Percentiles rank a stretch among this genome's conserved stretches.
Evolutionary conservation across 2,113 vertebrate genomes (phyloP).

Genomic region (Pterophyllum scalare): DNA sequence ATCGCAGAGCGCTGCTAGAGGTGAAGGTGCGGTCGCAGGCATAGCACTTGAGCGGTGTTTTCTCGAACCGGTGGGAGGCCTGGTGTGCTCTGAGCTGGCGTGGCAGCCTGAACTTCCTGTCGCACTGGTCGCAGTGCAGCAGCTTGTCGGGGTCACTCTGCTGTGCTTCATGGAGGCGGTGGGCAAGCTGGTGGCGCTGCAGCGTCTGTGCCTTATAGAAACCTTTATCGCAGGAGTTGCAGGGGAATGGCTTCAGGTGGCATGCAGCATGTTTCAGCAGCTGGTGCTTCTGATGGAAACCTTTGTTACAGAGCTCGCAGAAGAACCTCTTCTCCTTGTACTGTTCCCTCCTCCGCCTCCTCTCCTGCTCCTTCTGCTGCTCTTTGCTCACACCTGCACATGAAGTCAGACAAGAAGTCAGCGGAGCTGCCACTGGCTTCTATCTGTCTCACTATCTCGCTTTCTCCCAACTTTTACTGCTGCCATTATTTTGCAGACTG

Average conservation of each 20-base stretch:
- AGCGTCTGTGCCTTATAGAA: slow-evolving; percentile 65
- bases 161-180: slow-evolving; percentile 57
- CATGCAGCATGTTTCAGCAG: slow-evolving; percentile 61
- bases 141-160: slow-evolving; percentile 60
- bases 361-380: slow-evolving; percentile 57
- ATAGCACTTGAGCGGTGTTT: slow-evolving; percentile 41
- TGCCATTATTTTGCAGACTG: no score
- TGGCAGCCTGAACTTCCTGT: slow-evolving; percentile 53
- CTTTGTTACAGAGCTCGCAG: slow-evolving; percentile 70
- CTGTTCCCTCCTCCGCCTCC: slow-evolving; percentile 58
- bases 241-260: slow-evolving; percentile 72
- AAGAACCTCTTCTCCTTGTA: slow-evolving; percentile 75
- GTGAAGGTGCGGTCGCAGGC: slow-evolving; percentile 61
- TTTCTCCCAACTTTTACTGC: no score
- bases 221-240: slow-evolving; percentile 68
- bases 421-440: no score
- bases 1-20: slow-evolving; percentile 46
- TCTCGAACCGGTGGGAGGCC: slow-evolving; percentile 42
- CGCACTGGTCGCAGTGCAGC: slow-evolving; percentile 62
- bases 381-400: slow-evolving; percentile 40
- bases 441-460: no score
- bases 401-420: background rate
- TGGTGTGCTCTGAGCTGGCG: slow-evolving; percentile 64
- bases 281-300: slow-evolving; percentile 75
- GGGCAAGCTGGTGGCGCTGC: slow-evolving; percentile 52